Percentiles rank a stretch among this genome's conserved stretches.
These are phyloP conservation scores for Polypedilum pembai DNA, from an alignment of 1,140 invertebrate species.

Conservation along the genomic window DNA sequence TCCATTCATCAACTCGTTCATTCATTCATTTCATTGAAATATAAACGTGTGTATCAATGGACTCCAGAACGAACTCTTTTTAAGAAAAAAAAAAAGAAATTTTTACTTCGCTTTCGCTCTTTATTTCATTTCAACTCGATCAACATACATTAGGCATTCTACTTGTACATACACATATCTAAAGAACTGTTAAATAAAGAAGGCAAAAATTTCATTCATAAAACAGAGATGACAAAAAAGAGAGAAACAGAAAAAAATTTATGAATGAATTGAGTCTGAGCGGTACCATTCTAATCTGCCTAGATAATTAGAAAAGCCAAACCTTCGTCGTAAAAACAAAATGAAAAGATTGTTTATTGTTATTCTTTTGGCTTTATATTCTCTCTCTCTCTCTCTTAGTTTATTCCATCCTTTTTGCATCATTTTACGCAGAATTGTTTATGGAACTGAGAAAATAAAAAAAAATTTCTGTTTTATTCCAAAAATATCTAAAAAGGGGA, in stretches of 20 bases:
- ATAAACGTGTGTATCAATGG: slow-evolving; percentile 12
- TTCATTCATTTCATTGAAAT: slow-evolving; percentile 13
- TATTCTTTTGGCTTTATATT: background rate
- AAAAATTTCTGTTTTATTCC: background rate
- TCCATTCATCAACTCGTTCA: slow-evolving; percentile 11
- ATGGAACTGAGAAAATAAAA: background rate
- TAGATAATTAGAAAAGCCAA: slow-evolving; percentile 7
- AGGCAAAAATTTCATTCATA: background rate
- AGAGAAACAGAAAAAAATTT: background rate
- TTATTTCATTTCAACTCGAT: background rate
- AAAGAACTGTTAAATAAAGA: slow-evolving; percentile 1
- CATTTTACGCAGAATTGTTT: background rate
- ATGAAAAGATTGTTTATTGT: background rate
- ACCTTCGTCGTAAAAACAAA: background rate
- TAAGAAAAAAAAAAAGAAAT: background rate
- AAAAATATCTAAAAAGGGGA: background rate
- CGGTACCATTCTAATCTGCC: slow-evolving; percentile 10
- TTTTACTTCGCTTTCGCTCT: background rate
- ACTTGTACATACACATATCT: background rate
- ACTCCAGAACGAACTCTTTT: background rate
- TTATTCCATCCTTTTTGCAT: background rate
- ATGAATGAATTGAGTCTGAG: background rate
- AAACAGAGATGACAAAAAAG: background rate
- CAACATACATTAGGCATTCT: background rate
- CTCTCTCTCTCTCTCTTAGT: background rate